phyloP scores from a whole-genome alignment of 2,113 vertebrate genomes.

The Anoplopoma fimbria region DNA sequence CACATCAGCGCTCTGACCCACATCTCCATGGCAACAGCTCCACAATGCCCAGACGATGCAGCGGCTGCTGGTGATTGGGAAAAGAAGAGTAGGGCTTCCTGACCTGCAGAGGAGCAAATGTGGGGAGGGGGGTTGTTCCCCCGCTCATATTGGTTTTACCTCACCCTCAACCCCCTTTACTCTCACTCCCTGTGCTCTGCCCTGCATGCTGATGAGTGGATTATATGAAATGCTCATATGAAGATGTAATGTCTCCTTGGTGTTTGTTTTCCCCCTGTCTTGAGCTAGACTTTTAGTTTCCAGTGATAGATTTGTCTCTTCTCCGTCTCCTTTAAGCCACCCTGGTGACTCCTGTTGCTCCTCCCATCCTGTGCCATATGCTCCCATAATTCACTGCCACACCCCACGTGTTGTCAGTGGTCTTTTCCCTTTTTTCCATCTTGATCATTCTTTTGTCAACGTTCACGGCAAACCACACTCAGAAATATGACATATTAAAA shows the following conservation, averaged over 20 bases:
- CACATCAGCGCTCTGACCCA: conserved; percentile 88
- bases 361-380: conserved; percentile 68
- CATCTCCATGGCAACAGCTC: conserved; percentile 89
- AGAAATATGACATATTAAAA: not conserved
- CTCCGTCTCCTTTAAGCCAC: conserved; percentile 45
- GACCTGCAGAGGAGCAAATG: conserved; percentile 46
- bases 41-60: conserved; percentile 61
- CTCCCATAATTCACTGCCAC: conserved; percentile 68
- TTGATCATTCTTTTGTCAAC: conserved; percentile 2
- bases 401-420: conserved; percentile 43
- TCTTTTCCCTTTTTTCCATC: conserved; percentile 15
- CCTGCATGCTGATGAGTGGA: conserved; percentile 51
- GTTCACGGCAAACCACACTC: not conserved
- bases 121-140: conserved; percentile 11
- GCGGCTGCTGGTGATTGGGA: conserved; percentile 12
- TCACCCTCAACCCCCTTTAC: not conserved
- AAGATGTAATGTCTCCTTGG: conserved; percentile 21
- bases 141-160: conserved; percentile 1
- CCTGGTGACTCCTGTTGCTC: conserved; percentile 41
- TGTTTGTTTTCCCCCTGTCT: not conserved
- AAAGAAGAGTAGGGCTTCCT: conserved; percentile 33
- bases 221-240: conserved; percentile 31
- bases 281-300: not conserved
- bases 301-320: conserved; percentile 39
- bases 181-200: conserved; percentile 18